Conservation (phyloP, 2,797 vertebrate genomes). For the Leuciscus waleckii region DNA sequence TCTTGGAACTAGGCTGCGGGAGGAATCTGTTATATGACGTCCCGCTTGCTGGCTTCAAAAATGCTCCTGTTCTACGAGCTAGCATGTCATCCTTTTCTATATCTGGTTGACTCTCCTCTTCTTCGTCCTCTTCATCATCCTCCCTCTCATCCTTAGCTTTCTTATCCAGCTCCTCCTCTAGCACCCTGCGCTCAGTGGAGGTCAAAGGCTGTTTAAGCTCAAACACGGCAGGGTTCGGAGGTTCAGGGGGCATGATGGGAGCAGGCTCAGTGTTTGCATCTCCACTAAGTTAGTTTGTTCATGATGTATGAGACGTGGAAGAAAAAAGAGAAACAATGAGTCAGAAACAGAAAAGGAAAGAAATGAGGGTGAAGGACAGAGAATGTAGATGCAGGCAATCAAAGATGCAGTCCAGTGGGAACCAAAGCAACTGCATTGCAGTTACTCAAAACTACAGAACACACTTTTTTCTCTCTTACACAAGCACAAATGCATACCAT, state of each 20-base stretch:
- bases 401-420: slow-evolving; percentile 37
- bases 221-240: slow-evolving; percentile 27
- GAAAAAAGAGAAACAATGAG: slow-evolving; percentile 60
- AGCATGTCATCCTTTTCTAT: slow-evolving; percentile 87
- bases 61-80: slow-evolving; percentile 81
- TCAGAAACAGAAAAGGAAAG: background rate
- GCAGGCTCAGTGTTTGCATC: slow-evolving; percentile 50
- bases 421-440: slow-evolving; percentile 16
- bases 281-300: slow-evolving; percentile 66
- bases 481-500: slow-evolving; percentile 12
- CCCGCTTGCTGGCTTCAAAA: slow-evolving; percentile 72
- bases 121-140: slow-evolving; percentile 72
- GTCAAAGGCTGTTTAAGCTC: slow-evolving; percentile 50
- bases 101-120: slow-evolving; percentile 75
- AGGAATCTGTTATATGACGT: slow-evolving; percentile 71
- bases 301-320: slow-evolving; percentile 33
- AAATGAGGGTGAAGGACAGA: background rate
- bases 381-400: slow-evolving; percentile 2
- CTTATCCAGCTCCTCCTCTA: slow-evolving; percentile 73
- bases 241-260: slow-evolving; percentile 46
- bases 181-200: slow-evolving; percentile 59
- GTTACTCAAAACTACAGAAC: slow-evolving; percentile 24
- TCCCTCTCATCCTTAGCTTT: slow-evolving; percentile 61
- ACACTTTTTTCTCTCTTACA: background rate
- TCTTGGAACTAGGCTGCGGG: slow-evolving; percentile 71